Base-by-base conservation (phyloP, 1,140 invertebrate species). In the Pogonomyrmex californicus region DNA sequence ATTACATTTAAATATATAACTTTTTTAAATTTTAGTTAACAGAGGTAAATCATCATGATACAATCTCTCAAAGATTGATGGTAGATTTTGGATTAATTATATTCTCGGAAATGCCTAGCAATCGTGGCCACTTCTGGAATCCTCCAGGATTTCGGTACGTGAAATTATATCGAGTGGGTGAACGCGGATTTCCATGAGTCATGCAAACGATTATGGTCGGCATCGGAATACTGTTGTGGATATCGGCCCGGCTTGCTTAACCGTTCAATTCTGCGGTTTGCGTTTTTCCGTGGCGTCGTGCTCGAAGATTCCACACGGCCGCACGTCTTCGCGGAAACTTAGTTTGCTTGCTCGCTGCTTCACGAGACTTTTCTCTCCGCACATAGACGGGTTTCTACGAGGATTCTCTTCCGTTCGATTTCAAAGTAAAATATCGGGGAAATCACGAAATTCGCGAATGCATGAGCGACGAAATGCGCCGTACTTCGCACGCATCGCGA, bases 151-250 rank as follows among this genome's bases (percentile, higher is more conserved):
- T 87, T 79, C 75, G 63, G 65, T 75, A 30, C 68, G 76, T 62
- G 79, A 82, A 90, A 87, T 90, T 90, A 90, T 90, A 71, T 87
- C 70, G 41, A 77, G 33, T 76, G 66, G 62, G 71, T 89, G 87
- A 71, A 88, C 88, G 78, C 62, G 81, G 44, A 71, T 81, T 79
- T 78, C 63, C 87, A 82, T 79, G 87, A 89, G 76, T 83, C 60
- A 71, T 66, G 78, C 38, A 66, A 91, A 91, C 44, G 77, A 81
- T 91, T 91, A 91, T 89, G 44, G 51, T 77, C 77, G 65, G 83
- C 86, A 86, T 87, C 54, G 87, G 38, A 89, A 88, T 88, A 89
- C 90, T 77, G 78, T 82, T 85, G 68, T 36, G 78, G 83, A 88
- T 86, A 90, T 85, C 58, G 33, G 51, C 30, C n/a, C 30, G 54